Conservation (phyloP, 2,797 vertebrate species). For the Tarsius wallacei region DNA sequence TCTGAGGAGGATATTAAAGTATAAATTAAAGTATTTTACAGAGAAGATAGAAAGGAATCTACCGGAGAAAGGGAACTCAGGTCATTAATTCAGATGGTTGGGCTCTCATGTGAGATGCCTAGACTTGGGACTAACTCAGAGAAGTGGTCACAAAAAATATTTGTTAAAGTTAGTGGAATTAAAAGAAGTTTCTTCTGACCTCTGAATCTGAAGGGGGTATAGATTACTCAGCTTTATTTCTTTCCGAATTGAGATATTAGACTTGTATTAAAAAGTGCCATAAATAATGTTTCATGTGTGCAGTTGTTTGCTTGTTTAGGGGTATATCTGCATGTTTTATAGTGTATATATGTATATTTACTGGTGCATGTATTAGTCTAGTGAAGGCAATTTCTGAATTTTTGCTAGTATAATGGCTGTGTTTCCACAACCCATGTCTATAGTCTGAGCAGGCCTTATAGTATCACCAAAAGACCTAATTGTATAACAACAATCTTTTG, state of each 20-base stretch:
- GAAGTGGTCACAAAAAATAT: background rate
- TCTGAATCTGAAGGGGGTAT: background rate
- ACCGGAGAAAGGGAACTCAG: background rate
- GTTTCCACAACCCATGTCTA: background rate
- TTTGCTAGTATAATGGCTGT: background rate
- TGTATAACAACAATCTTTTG: background rate
- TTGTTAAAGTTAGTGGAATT: background rate
- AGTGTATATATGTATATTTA: background rate
- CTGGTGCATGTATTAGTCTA: background rate
- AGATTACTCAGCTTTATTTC: background rate
- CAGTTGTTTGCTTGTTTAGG: background rate
- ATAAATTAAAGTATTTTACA: background rate
- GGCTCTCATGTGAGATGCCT: background rate
- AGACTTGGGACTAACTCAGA: background rate
- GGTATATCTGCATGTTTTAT: background rate
- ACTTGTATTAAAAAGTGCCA: background rate
- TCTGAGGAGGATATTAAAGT: background rate
- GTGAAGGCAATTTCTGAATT: background rate
- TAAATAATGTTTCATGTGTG: background rate
- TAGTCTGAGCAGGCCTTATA: background rate
- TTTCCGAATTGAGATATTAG: background rate
- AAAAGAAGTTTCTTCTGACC: background rate
- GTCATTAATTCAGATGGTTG: background rate
- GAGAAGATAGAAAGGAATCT: background rate
- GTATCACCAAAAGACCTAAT: background rate